Percentiles rank a stretch among this genome's conserved stretches.
phyloP scores from a whole-genome alignment of 2,888 invertebrate species.

The Caenorhabditis auriculariae region DNA sequence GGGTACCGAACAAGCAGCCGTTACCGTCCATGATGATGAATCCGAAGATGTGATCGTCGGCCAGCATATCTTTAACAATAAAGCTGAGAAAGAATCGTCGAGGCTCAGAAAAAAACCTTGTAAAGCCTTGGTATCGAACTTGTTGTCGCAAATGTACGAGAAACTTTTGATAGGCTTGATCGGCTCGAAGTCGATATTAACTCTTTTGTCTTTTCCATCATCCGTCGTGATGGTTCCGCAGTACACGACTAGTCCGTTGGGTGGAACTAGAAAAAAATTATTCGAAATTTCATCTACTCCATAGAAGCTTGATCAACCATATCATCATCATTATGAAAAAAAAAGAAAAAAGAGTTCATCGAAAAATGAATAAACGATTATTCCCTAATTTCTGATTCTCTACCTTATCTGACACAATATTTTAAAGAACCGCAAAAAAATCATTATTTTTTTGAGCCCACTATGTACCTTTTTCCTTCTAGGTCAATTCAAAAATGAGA shows the following conservation, averaged over 20 bases:
- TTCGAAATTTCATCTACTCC: too few relatives aligned
- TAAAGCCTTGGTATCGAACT: conserved; percentile 73
- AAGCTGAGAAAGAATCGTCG: background rate
- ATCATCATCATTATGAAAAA: too few relatives aligned
- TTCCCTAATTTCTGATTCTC: too few relatives aligned
- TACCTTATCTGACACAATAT: too few relatives aligned
- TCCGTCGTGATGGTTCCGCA: conserved; percentile 99
- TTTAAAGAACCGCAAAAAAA: too few relatives aligned
- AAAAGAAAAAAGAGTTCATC: too few relatives aligned
- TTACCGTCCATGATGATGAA: conserved; percentile 99
- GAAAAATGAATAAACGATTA: too few relatives aligned
- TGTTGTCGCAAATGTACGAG: conserved; percentile 97
- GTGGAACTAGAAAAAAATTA: conserved; percentile 82
- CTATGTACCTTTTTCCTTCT: too few relatives aligned
- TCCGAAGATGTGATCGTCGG: conserved; percentile 99
- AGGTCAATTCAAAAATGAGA: too few relatives aligned
- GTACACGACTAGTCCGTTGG: conserved; percentile 98
- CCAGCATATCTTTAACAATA: conserved; percentile 65
- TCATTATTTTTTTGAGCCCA: too few relatives aligned
- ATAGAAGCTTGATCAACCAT: too few relatives aligned
- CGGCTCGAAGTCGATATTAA: conserved; percentile 99
- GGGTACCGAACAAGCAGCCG: conserved; percentile 95
- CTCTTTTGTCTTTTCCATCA: conserved; percentile 99
- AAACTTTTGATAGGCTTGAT: conserved; percentile 99
- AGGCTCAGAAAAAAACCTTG: conserved; percentile 40